Base-by-base conservation (phyloP, 2,797 vertebrate genomes). In the Chloroceryle inda region DNA sequence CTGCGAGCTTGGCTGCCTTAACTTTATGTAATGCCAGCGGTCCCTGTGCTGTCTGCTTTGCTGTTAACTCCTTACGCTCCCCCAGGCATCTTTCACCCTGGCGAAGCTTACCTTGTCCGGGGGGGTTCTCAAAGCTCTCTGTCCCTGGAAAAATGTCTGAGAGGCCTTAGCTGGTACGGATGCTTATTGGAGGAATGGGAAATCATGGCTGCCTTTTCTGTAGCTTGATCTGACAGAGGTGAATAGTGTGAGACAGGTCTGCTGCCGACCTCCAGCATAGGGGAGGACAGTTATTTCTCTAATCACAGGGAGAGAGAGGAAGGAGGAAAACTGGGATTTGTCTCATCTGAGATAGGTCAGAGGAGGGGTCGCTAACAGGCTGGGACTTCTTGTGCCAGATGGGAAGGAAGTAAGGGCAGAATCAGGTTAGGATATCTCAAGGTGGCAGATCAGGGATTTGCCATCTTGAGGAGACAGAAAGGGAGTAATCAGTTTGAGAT, bases 1-100 rank as follows among this genome's bases (percentile, higher is more conserved):
- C 19, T 15, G 67, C 20, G 87, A 88, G 92, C 23, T 85, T 88
- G 88, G 71, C 92, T 77, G 90, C 67, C 58, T 85, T 44, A 0
- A 3, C 74, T 94, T 97, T 97, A 95, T 92, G 91, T 97, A 97
- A 96, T 71, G 67, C 74, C 17, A 44, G 69, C 20, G 6, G 50
- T 86, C 69, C 52, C 23, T 21, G n/a, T 35, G 78, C 62, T 31
- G 62, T n/a, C 68, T 52, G 59, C 78, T 87, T 38, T 67, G 66
- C 72, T 69, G 27, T 96, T 97, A 97, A 96, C 89, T 80, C 94
- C 73, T 88, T 90, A 61, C 42, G 23, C 5, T n/a, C 91, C 77
- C 38, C 52, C n/a, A 8, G 44, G 13, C 42, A 4, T n/a, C 38
- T 85, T 82, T 64, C 26, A 62, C 19, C 24, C 35, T 26, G 16